These are phyloP conservation scores for Diarsia dahlii DNA, from an alignment of 2,888 invertebrate genomes.

Conservation along the genomic window DNA sequence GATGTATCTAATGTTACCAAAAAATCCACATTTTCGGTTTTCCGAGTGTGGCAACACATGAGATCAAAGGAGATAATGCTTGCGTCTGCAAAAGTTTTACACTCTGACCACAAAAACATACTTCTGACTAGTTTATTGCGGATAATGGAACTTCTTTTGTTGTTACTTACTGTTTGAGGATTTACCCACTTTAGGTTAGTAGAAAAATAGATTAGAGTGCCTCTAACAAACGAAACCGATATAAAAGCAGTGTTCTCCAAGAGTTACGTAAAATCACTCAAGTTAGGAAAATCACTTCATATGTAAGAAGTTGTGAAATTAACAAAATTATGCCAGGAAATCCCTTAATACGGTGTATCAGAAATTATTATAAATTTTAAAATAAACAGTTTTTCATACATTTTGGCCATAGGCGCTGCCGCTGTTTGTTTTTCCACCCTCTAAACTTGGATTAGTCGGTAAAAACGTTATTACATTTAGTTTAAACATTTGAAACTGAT, in stretches of 20 bases:
- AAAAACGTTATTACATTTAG: not conserved
- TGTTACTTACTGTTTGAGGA: not conserved
- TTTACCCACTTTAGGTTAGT: not conserved
- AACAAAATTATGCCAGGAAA: not conserved
- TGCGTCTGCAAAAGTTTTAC: conserved; percentile 20
- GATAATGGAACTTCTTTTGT: conserved; percentile 26
- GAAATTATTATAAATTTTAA: too few relatives aligned
- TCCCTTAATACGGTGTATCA: not conserved
- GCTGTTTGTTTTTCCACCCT: too few relatives aligned
- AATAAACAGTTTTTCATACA: too few relatives aligned
- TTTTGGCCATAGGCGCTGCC: too few relatives aligned
- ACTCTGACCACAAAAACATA: conserved; percentile 19
- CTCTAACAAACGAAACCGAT: not conserved
- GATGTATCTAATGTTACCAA: not conserved
- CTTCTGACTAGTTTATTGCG: conserved; percentile 10
- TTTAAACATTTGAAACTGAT: not conserved
- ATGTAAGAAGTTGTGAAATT: not conserved
- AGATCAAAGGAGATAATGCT: conserved; percentile 1
- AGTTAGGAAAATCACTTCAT: too few relatives aligned
- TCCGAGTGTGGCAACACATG: not conserved
- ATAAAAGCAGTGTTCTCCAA: not conserved
- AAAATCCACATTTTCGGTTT: not conserved
- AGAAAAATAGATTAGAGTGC: not conserved
- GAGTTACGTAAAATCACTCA: not conserved
- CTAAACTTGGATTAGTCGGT: not conserved